These are phyloP conservation scores for Parelbella ahira DNA, from an alignment of 2,888 invertebrate genomes.

Conservation along the genomic window DNA sequence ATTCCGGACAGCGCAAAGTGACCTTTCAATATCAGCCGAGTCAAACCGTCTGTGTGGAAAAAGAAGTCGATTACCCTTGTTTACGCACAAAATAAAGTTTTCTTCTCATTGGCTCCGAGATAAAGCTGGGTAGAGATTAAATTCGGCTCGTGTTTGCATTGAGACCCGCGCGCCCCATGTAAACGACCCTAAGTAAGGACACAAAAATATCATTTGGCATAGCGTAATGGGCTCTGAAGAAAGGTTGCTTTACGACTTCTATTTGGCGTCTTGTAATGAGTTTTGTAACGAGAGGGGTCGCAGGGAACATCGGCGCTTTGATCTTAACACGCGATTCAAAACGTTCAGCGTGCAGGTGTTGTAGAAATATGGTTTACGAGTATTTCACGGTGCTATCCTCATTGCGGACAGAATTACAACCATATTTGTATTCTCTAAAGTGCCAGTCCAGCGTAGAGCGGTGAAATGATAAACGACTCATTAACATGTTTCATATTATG, in stretches of 20 bases:
- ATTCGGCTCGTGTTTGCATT: conserved; percentile 67
- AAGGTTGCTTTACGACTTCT: conserved; percentile 73
- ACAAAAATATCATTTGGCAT: conserved; percentile 75
- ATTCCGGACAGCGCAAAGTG: conserved; percentile 58
- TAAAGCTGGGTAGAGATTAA: conserved; percentile 71
- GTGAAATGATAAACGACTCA: too few species aligned
- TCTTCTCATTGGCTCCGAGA: conserved; percentile 66
- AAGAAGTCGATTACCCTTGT: conserved; percentile 62
- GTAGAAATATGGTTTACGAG: conserved; percentile 33
- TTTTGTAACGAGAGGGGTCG: conserved; percentile 60
- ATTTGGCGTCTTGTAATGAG: conserved; percentile 74
- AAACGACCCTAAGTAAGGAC: conserved; percentile 63
- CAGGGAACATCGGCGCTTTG: conserved; percentile 48
- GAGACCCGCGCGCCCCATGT: conserved; percentile 56
- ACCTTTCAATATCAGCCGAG: conserved; percentile 60
- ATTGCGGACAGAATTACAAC: too few species aligned
- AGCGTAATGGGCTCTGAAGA: conserved; percentile 66
- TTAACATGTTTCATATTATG: too few species aligned
- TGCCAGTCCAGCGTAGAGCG: too few species aligned
- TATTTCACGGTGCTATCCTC: too few species aligned
- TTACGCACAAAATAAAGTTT: conserved; percentile 75
- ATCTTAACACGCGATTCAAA: conserved; percentile 49
- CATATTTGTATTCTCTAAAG: too few species aligned
- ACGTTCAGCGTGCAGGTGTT: conserved; percentile 31
- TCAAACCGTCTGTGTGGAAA: conserved; percentile 53